Evolutionary conservation across 1,140 invertebrate species (phyloP), one percentile per base, ranked within the genome.

Genomic region (Lordiphosa collinella): DNA sequence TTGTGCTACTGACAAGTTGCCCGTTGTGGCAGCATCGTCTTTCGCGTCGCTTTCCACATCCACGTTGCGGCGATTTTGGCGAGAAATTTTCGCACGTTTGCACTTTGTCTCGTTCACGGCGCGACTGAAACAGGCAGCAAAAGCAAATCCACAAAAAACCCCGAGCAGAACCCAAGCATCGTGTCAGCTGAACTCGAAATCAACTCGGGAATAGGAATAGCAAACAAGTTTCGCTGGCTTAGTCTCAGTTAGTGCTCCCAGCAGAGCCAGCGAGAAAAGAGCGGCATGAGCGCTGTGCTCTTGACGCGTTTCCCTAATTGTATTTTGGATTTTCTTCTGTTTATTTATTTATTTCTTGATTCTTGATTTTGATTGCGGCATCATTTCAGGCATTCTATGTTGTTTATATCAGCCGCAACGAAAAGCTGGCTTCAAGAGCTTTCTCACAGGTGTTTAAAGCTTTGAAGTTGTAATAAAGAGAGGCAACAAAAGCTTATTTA

Each of bases 51-150:
- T 50, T 29, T 18, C 37, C 48, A 41, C 55, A 25, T 68, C 47
- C 63, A 72, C 76, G 76, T 67, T 82, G 50, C 37, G n/a, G 40
- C 35, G 40, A 43, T 43, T 56, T 25, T 79, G 56, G 52, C 50
- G 50, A 34, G 43, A 16, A 25, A 36, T 53, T 46, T 84, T 82
- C 66, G 61, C 71, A 82, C 76, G 76, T 80, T 80, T 80, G 41
- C 47, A 76, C 76, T 67, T 71, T 44, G 67, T 61, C 66, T 54
- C 62, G 78, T 49, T 69, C 79, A 72, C 71, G 78, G 66, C 76
- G 62, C 78, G 76, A 80, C 76, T 82, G 48, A 84, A 56, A 46
- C 16, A 40, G 54, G 36, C 56, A 51, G 49, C 56, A 52, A 16
- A 18, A 52, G 56, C 62, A 65, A 63, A 40, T 32, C 25, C 14